Evolutionary conservation across 2,888 invertebrate genomes (phyloP).

Genomic region (Physocephala rufipes): DNA sequence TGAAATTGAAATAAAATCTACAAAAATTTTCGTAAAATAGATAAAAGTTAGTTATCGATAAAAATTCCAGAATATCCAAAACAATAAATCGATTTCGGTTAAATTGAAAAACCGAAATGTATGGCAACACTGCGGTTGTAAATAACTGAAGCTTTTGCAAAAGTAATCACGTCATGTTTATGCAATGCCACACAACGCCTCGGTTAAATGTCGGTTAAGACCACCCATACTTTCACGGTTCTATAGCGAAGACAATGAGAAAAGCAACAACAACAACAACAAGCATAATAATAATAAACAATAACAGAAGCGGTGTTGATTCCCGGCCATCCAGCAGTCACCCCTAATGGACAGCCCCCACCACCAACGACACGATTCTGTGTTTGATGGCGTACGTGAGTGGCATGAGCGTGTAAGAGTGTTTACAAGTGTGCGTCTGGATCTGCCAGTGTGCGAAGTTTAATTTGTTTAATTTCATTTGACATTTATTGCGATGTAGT

Average conservation of each 20-base stretch:
- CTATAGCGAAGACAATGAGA: no score
- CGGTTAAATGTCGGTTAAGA: no score
- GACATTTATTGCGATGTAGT: constrained; percentile 16
- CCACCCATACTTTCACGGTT: constrained; percentile 43
- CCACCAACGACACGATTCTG: constrained; percentile 41
- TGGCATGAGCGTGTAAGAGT: not conserved
- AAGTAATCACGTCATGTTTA: constrained; percentile 6
- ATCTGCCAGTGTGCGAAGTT: constrained; percentile 23
- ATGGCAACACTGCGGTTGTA: constrained; percentile 26
- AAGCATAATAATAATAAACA: no score
- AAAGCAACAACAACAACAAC: no score
- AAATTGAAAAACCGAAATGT: not conserved
- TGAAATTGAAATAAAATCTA: no score
- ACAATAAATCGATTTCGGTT: no score
- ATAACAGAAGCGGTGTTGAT: no score
- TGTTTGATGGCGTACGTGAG: constrained; percentile 10
- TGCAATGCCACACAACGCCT: not conserved
- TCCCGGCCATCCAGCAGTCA: no score
- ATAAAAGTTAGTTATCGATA: no score
- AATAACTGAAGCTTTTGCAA: constrained; percentile 1
- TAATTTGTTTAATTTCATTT: constrained; percentile 27
- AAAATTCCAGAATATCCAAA: no score
- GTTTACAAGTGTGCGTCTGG: not conserved
- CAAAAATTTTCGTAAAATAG: no score
- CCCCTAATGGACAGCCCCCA: no score